A percentile compares a stretch with the other conserved stretches of the same genome.
phyloP scores from a whole-genome alignment of 2,113 vertebrate species.

The Pachyramphus minor region DNA sequence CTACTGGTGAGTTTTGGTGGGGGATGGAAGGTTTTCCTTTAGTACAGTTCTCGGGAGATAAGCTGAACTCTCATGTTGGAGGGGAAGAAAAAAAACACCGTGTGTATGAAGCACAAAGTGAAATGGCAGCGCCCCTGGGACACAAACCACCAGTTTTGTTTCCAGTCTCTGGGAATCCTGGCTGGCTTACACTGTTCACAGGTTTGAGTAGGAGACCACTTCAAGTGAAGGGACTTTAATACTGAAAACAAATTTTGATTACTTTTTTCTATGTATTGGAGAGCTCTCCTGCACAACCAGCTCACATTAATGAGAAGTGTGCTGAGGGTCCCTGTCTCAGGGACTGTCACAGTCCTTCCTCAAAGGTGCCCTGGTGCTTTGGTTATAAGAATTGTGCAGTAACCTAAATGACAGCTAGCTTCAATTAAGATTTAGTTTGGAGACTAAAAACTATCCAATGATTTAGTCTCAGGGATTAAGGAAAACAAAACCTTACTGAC shows the following conservation, averaged over 20 bases:
- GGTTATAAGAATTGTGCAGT: background rate
- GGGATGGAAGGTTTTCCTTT: background rate
- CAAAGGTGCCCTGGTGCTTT: background rate
- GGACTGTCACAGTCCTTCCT: background rate
- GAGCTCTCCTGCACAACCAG: background rate
- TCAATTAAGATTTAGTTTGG: conserved; percentile 61
- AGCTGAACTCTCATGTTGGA: rapidly evolving
- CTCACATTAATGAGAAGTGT: background rate
- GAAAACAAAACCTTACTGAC: conserved; percentile 58
- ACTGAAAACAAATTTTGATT: background rate
- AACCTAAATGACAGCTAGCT: conserved; percentile 16
- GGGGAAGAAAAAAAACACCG: rapidly evolving
- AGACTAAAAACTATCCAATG: conserved; percentile 47
- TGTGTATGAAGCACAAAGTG: background rate
- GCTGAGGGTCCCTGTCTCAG: background rate
- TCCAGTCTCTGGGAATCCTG: background rate
- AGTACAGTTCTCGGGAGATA: background rate
- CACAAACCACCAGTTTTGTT: background rate
- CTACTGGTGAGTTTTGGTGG: background rate
- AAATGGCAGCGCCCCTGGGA: background rate
- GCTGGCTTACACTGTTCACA: background rate
- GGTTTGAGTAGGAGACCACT: background rate
- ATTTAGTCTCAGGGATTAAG: conserved; percentile 69
- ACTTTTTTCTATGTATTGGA: background rate
- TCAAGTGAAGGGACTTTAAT: background rate